Evolutionary conservation across 2,888 invertebrate species (phyloP).

Genomic region (Malthinus flaveolus): DNA sequence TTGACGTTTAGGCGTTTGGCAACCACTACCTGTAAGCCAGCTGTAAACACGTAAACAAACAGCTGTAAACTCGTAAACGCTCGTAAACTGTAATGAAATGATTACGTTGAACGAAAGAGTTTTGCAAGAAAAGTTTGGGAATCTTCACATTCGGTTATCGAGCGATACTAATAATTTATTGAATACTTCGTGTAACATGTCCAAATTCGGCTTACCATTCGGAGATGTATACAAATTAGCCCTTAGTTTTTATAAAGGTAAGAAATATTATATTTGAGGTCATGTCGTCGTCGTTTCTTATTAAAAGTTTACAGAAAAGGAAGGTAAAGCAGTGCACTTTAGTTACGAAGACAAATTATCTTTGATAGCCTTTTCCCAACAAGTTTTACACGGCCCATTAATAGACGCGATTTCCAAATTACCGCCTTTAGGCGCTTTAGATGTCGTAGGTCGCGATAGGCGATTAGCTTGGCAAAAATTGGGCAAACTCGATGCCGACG

Average conservation of each 20-base stretch:
- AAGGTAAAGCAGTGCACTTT: constrained; percentile 94
- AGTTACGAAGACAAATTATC: constrained; percentile 92
- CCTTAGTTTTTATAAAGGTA: constrained; percentile 92
- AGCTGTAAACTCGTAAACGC: too few relatives aligned
- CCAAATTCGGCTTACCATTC: constrained; percentile 69
- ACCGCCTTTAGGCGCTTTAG: constrained; percentile 87
- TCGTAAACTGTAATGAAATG: too few relatives aligned
- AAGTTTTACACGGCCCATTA: constrained; percentile 84
- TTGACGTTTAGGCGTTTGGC: too few relatives aligned
- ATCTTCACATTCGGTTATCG: constrained; percentile 38
- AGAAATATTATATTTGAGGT: neutral
- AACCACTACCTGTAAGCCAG: too few relatives aligned
- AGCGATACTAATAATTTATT: constrained; percentile 24
- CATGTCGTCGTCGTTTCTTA: constrained; percentile 15
- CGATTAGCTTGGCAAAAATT: constrained; percentile 92
- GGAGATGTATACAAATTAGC: constrained; percentile 88
- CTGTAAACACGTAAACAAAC: too few relatives aligned
- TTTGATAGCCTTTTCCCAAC: constrained; percentile 90
- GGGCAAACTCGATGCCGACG: constrained; percentile 80
- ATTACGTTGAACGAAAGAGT: neutral
- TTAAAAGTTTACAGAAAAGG: constrained; percentile 75
- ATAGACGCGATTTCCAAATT: constrained; percentile 66
- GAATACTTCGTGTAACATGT: constrained; percentile 30
- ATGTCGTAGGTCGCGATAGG: constrained; percentile 93
- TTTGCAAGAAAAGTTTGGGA: constrained; percentile 42